A percentile compares a stretch with the other conserved stretches of the same genome.
Evolutionary conservation across 2,113 vertebrate genomes (phyloP).

Genomic region (Onychostruthus taczanowskii): DNA sequence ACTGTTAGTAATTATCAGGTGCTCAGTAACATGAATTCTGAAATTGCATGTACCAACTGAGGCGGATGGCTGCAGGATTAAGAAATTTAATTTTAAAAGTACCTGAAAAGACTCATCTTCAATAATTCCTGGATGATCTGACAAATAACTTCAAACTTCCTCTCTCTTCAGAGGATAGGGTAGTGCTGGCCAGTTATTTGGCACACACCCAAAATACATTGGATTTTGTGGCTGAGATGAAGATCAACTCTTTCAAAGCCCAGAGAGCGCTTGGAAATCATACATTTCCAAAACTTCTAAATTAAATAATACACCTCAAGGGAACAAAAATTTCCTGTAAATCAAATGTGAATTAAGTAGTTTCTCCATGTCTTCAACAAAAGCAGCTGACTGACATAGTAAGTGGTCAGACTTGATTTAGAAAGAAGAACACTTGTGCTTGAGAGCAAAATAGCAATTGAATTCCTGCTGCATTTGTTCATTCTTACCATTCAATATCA

Average conservation of each 20-base stretch:
- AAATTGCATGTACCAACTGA: neutral
- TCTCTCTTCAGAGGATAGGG: neutral
- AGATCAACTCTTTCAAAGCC: neutral
- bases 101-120: neutral
- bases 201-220: neutral
- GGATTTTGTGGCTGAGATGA: neutral
- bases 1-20: neutral
- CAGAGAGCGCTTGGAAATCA: neutral
- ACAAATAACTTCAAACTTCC: neutral
- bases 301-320: neutral
- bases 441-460: constrained; percentile 50
- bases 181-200: neutral
- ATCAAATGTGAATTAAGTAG: constrained; percentile 21
- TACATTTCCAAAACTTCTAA: neutral
- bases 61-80: neutral
- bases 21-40: neutral
- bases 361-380: neutral
- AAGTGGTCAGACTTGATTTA: constrained; percentile 56
- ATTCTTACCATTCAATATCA: constrained; percentile 43
- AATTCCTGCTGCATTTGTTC: constrained; percentile 53
- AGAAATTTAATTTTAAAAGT: neutral
- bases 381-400: constrained; percentile 20
- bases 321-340: constrained; percentile 20
- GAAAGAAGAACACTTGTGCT: constrained; percentile 58
- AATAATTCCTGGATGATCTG: neutral